These are phyloP conservation scores for Falco rusticolus DNA, from an alignment of 2,797 vertebrate species.

Conservation along the genomic window DNA sequence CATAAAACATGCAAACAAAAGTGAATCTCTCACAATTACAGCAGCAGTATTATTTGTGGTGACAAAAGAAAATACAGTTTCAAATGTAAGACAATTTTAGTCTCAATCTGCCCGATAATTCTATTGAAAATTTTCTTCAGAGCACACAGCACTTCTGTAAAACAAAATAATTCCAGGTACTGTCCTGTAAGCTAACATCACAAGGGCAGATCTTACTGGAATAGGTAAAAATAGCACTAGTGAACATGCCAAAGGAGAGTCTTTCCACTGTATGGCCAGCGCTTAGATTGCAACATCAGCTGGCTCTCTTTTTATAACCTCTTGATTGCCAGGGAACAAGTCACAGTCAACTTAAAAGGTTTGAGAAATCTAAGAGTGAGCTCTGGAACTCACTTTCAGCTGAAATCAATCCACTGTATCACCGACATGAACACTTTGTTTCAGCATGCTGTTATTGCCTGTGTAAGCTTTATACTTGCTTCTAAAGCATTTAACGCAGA, in stretches of 20 bases:
- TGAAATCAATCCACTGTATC: neutral
- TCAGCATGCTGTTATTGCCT: neutral
- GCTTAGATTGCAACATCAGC: conserved; percentile 68
- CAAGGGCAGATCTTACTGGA: conserved; percentile 68
- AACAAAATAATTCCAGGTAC: conserved; percentile 55
- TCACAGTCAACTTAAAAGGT: neutral
- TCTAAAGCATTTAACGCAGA: neutral
- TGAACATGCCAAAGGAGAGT: conserved; percentile 61
- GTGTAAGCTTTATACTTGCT: neutral
- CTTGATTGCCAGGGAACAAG: neutral
- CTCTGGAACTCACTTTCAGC: neutral
- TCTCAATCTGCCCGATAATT: neutral
- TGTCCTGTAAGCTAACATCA: conserved; percentile 49
- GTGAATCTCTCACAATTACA: neutral
- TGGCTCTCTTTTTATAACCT: conserved; percentile 64
- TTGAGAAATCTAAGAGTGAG: neutral
- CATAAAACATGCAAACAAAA: neutral
- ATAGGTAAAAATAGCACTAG: conserved; percentile 72
- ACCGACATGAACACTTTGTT: neutral
- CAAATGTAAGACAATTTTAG: neutral
- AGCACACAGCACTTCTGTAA: neutral
- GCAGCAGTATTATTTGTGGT: neutral
- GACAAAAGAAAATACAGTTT: neutral
- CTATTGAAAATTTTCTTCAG: neutral
- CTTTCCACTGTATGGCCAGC: conserved; percentile 54